phyloP scores from a whole-genome alignment of 2,797 vertebrate species.

The Nannoperca australis region DNA sequence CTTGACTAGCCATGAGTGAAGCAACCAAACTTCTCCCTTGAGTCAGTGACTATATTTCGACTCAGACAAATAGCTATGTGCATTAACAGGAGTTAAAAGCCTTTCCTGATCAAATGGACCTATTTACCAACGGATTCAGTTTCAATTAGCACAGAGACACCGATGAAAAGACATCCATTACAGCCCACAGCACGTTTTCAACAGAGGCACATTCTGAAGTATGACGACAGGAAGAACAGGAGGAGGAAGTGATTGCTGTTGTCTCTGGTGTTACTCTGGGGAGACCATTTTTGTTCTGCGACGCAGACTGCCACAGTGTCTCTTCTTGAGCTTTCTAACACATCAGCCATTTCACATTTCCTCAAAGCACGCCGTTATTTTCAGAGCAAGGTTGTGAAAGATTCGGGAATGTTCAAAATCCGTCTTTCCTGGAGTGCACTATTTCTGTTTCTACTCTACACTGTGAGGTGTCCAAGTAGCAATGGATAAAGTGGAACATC shows the following conservation, averaged over 20 bases:
- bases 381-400: slow-evolving; percentile 49
- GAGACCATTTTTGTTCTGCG: slow-evolving; percentile 55
- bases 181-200: slow-evolving; percentile 53
- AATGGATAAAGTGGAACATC: slow-evolving; percentile 6
- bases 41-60: slow-evolving; percentile 28
- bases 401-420: slow-evolving; percentile 45
- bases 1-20: slow-evolving; percentile 14
- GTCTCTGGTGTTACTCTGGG: slow-evolving; percentile 53
- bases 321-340: slow-evolving; percentile 49
- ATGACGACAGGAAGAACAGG: slow-evolving; percentile 53
- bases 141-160: slow-evolving; percentile 61
- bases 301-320: slow-evolving; percentile 23
- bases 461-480: slow-evolving; percentile 8
- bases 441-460: slow-evolving; percentile 10
- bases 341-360: slow-evolving; percentile 61
- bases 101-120: slow-evolving; percentile 58
- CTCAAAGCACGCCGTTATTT: slow-evolving; percentile 50
- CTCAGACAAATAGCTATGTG: slow-evolving; percentile 34
- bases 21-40: slow-evolving; percentile 15
- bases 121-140: slow-evolving; percentile 52
- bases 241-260: slow-evolving; percentile 54
- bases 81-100: slow-evolving; percentile 66
- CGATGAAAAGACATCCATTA: slow-evolving; percentile 59
- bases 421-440: slow-evolving; percentile 27
- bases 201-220: slow-evolving; percentile 44